Base-by-base conservation (phyloP, 2,113 vertebrate genomes). In the Tenrec ecaudatus region DNA sequence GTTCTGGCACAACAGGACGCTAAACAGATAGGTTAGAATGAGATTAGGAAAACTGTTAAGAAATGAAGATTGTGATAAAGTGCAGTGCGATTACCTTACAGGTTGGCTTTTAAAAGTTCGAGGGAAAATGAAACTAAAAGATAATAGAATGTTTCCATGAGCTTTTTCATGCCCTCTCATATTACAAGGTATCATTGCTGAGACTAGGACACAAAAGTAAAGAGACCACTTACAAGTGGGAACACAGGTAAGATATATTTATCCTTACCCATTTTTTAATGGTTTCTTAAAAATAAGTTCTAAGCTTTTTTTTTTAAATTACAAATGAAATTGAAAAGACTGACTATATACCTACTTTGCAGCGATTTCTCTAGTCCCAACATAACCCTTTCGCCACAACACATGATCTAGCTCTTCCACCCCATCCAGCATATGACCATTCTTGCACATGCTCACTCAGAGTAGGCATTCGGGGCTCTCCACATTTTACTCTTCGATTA, bases 401-500 rank as follows among this genome's bases (percentile, higher is more conserved):
- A 68, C 79, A 85, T 60, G 92, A 60, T 85, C 40, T 53, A 31
- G 16, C 7, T 85, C 75, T 36, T 87, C 15, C 20, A 90, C n/a
- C 36, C 62, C 62, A 85, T 38, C 29, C 3, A 86, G 82, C 10
- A 87, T 16, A 47, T 20, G 62, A 14, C 78, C 6, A 40, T 2
- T 75, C 71, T 38, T 19, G 53, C 31, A 43, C 60, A 53, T 89
- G 76, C 60, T 57, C 4, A 62, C 60, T 57, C 4, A 62, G 16
- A 62, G 22, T 23, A 71, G n/a, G 38, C 75, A 66, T 88, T 58
- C 22, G 82, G 62, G 20, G 6, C 25, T 86, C 36, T 84, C 87
- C 17, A 93, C 25, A 68, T 73, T 69, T 69, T 58, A 82, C 82
- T 80, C n/a, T 77, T 82, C 68, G 81, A 64, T 36, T 95, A 80